Percentiles rank a stretch among this genome's conserved stretches.
These are phyloP conservation scores for Onychorhynchus coronatus DNA, from an alignment of 2,113 vertebrate species.

Conservation along the genomic window DNA sequence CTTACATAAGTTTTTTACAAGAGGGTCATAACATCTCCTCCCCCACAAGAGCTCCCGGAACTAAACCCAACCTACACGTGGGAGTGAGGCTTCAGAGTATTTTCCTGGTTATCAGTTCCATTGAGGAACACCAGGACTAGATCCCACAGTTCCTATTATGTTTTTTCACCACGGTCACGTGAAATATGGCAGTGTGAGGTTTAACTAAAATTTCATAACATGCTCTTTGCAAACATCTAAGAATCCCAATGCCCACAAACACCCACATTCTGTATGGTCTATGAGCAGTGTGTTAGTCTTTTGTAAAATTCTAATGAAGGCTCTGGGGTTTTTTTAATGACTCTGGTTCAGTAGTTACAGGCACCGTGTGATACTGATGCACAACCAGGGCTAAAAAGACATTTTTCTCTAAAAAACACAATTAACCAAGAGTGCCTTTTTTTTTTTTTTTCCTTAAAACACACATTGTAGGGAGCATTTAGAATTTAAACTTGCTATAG, in stretches of 20 bases:
- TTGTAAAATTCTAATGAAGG: not conserved
- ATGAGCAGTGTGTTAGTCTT: rapidly evolving
- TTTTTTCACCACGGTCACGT: not conserved
- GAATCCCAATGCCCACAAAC: not conserved
- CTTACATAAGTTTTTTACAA: not conserved
- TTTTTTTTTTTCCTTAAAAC: not conserved
- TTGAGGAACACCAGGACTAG: not conserved
- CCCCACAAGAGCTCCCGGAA: not conserved
- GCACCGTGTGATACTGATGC: rapidly evolving
- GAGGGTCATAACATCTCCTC: not conserved
- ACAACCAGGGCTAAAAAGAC: not conserved
- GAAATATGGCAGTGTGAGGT: rapidly evolving
- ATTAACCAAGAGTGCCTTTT: not conserved
- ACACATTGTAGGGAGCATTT: rapidly evolving
- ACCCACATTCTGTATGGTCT: not conserved
- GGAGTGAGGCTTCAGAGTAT: not conserved
- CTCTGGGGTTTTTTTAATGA: not conserved
- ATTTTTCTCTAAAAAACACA: not conserved
- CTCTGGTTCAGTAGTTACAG: not conserved
- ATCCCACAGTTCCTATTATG: not conserved
- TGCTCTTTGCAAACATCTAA: not conserved
- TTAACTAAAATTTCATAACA: not conserved
- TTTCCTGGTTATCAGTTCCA: not conserved
- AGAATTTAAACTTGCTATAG: rapidly evolving
- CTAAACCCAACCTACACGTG: not conserved